Evolutionary conservation across 1,140 invertebrate species (phyloP), one percentile per base, ranked within the genome.

Genomic region (Trachelipus rathkii): DNA sequence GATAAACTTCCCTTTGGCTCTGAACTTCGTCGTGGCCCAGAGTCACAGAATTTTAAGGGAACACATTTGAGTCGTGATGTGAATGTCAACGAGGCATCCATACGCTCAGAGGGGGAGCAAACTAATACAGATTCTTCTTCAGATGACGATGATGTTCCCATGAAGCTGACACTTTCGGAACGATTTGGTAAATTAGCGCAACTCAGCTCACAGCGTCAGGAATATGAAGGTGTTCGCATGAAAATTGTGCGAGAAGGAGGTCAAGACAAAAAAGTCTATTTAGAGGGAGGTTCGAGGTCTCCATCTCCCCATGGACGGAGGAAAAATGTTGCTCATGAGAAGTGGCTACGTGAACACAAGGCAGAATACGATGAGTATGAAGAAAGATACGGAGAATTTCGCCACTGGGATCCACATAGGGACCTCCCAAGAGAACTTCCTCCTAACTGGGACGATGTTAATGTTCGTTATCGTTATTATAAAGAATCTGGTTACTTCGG

Each of bases 141-240:
- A 21, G 75, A 77, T n/a, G 81, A 79, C 0, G 79, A 78, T 15
- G 81, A 82, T 33, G 67, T 75, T 6, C 74, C 77, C 4, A 44
- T 74, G 9, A 86, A 89, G 50, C 84, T 92, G 79, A 92, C 91
- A 10, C 85, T 93, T 19, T 92, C 91, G 1, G 91, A 93, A 84
- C 87, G 93, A 43, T 95, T 95, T 85, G 93, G 93, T 77, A 94
- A 94, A 87, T 93, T 95, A 89, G 93, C 93, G 60, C 93, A 95
- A 82, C 93, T 92, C 91, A 84, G 82, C 60, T 90, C 88, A 75
- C 93, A 93, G 86, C 88, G 89, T 79, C 85, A 92, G 76, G 81
- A 82, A 69, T 79, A 81, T 60, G 82, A 82, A 60, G 77, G 80
- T 23, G 82, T 82, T 53, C 73, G 82, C 66, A 79, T 83, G 77